phyloP scores from a whole-genome alignment of 2,113 vertebrate species.

The Leucopternis melanops region DNA sequence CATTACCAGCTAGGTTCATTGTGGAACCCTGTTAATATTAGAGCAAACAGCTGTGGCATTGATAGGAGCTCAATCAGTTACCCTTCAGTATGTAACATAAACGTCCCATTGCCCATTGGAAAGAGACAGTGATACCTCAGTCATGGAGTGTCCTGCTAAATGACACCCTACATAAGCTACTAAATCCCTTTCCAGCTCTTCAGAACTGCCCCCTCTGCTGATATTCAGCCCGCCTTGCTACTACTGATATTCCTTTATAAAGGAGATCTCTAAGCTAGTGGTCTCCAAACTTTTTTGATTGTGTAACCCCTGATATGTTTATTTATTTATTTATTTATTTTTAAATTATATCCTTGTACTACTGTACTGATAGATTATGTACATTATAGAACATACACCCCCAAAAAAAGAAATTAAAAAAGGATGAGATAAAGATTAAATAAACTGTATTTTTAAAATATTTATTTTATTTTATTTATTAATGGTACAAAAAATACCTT shows the following conservation, averaged over 20 bases:
- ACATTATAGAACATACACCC: neutral
- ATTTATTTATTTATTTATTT: neutral
- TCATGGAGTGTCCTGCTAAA: neutral
- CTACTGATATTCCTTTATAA: neutral
- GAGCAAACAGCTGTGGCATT: neutral
- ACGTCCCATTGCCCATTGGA: neutral
- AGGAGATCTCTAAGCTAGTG: neutral
- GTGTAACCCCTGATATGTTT: neutral
- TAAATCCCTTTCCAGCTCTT: neutral
- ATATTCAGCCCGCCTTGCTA: neutral
- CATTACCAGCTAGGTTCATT: neutral
- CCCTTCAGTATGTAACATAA: neutral
- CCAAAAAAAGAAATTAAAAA: neutral
- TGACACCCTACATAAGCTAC: rapidly evolving
- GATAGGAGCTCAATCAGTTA: neutral
- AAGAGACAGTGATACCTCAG: neutral
- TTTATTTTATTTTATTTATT: neutral
- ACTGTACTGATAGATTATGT: neutral
- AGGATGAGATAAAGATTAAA: neutral
- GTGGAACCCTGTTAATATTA: neutral
- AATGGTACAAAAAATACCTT: neutral
- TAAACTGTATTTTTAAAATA: neutral
- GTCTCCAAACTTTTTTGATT: neutral
- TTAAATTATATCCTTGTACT: neutral
- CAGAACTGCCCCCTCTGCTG: neutral